Evolutionary conservation across 1,140 invertebrate species (phyloP), one percentile per base, ranked within the genome.

Genomic region (Physella acuta): DNA sequence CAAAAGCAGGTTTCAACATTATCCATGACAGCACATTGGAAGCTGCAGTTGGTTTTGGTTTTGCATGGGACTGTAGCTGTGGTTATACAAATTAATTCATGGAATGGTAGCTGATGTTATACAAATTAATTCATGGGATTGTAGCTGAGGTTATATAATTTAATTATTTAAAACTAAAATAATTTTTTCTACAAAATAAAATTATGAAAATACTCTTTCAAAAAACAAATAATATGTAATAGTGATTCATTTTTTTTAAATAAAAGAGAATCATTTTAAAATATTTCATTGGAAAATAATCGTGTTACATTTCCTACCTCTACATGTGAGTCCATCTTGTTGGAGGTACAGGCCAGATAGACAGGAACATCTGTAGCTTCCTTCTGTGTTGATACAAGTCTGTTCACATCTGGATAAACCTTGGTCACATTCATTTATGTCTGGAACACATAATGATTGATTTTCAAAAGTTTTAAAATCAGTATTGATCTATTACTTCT

Each of bases 301-400:
- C n/a, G n/a, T n/a, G n/a, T n/a, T n/a, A n/a, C 39, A 44, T 44
- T 44, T 14, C 34, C 37, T 36, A 60, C 58, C 30, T 33, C 34
- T 33, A 60, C 58, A 60, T 11, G 31, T 36, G 2, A 60, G 3
- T 1, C 58, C 58, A 36, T 60, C 58, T 34, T 30, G 3, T 33
- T 60, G 58, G 24, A 60, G 16, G 16, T 14, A 36, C 16, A 33
- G 58, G 1, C 36, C 59, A 31, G 34, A n/a, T 1, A 24, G 1
- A 61, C 59, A 61, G 3, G 59, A 61, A 20, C 59, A 61, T 0
- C 36, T 1, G 20, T 26, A 61, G 24, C 59, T 61, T 39, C 56
- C 56, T 4, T 34, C 56, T 17, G 56, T 59, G 56, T 59, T 59
- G 59, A 36, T 34, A 31, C 56, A 59, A 4, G 20, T 1, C 5